Percentiles rank a stretch among this genome's conserved stretches.
These are phyloP conservation scores for Apteryx mantelli DNA, from an alignment of 2,113 vertebrate genomes.

Conservation along the genomic window DNA sequence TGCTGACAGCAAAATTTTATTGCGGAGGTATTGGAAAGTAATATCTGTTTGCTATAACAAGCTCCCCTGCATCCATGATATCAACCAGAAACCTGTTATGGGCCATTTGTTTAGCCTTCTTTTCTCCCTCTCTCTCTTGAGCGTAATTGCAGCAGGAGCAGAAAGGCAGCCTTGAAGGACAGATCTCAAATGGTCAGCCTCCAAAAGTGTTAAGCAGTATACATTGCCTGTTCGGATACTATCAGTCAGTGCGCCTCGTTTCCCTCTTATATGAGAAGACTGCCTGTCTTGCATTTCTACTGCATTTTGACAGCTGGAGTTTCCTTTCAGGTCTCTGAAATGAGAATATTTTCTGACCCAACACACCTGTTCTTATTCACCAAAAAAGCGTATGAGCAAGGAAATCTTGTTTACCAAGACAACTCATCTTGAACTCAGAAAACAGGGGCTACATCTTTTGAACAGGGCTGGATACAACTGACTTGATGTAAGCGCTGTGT, in stretches of 20 bases:
- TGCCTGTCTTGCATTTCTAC: not conserved
- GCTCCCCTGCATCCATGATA: not conserved
- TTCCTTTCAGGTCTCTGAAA: not conserved
- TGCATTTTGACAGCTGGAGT: not conserved
- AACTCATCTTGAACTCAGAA: not conserved
- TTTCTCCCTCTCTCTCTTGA: not conserved
- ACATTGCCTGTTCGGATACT: not conserved
- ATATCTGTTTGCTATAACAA: constrained; percentile 17
- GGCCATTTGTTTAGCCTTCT: not conserved
- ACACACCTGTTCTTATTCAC: not conserved
- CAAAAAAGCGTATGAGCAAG: not conserved
- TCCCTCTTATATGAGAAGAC: not conserved
- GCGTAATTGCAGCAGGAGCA: not conserved
- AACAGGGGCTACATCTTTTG: not conserved
- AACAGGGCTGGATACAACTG: not conserved
- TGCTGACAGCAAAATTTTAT: constrained; percentile 38
- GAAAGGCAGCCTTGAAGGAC: constrained; percentile 1
- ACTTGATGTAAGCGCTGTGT: not conserved
- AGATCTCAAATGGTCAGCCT: not conserved
- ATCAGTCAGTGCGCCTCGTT: not conserved
- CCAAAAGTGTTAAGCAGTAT: not conserved
- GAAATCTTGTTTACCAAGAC: not conserved
- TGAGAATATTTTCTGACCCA: not conserved
- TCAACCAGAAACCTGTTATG: not conserved
- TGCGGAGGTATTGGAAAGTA: constrained; percentile 1